These are phyloP conservation scores for Achroia grisella DNA, from an alignment of 1,140 invertebrate genomes.

Conservation along the genomic window DNA sequence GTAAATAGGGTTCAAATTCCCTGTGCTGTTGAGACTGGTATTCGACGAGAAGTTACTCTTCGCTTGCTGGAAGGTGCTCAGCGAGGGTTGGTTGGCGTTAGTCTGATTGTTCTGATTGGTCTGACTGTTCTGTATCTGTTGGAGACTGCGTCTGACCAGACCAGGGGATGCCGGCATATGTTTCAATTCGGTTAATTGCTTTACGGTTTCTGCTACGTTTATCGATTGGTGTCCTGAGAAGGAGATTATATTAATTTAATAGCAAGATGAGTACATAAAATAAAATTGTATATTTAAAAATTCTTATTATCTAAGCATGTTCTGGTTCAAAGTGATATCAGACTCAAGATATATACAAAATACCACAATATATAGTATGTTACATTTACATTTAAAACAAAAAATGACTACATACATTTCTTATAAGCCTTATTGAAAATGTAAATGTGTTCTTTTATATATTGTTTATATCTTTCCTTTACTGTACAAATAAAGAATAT, in stretches of 20 bases:
- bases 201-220: conserved; percentile 91
- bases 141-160: conserved; percentile 77
- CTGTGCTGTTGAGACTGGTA: conserved; percentile 40
- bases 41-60: conserved; percentile 57
- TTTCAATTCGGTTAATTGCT: conserved; percentile 87
- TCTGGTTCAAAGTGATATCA: too few species aligned
- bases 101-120: too few species aligned
- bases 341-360: too few species aligned
- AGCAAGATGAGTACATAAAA: background rate
- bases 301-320: too few species aligned
- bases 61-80: conserved; percentile 74
- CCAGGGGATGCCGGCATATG: conserved; percentile 90
- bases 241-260: background rate
- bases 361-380: too few species aligned
- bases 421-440: too few species aligned
- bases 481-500: too few species aligned
- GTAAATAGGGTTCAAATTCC: conserved; percentile 68
- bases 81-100: conserved; percentile 24
- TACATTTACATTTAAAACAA: too few species aligned
- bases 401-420: too few species aligned
- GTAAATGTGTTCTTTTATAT: too few species aligned
- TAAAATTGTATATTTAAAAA: too few species aligned
- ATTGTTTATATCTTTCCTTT: too few species aligned
- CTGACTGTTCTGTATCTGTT: conserved; percentile 25
- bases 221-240: conserved; percentile 33